phyloP scores from a whole-genome alignment of 2,797 vertebrate genomes.

The Spatula versicolor region DNA sequence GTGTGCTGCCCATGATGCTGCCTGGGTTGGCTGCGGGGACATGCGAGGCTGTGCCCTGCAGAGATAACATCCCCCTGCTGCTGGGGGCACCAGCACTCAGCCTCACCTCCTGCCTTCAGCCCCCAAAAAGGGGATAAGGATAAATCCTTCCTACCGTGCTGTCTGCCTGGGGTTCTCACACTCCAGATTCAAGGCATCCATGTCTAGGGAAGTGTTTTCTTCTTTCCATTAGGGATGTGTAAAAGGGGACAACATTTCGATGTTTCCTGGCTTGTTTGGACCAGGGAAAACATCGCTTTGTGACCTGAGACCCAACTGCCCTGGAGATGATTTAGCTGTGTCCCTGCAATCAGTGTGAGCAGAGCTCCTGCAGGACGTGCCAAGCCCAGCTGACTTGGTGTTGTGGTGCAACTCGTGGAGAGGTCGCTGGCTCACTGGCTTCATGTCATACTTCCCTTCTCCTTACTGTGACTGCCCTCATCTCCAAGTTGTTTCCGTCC shows the following conservation, averaged over 20 bases:
- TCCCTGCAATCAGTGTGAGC: neutral
- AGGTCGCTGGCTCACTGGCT: neutral
- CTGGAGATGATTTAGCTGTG: neutral
- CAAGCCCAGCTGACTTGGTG: neutral
- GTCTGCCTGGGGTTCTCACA: neutral
- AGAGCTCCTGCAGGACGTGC: neutral
- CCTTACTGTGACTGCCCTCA: neutral
- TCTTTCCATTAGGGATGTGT: neutral
- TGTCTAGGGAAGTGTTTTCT: neutral
- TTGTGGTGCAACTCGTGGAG: neutral
- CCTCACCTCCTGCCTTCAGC: neutral
- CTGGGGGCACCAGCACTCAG: neutral
- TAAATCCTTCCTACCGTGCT: rapidly evolving
- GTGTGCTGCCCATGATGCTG: neutral
- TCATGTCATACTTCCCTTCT: neutral
- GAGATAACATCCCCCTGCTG: neutral
- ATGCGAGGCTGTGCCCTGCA: rapidly evolving
- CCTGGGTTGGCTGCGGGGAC: neutral
- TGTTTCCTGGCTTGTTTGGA: neutral
- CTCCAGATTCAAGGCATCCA: neutral
- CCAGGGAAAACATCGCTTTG: neutral
- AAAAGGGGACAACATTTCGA: neutral
- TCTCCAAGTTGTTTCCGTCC: neutral
- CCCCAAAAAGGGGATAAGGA: neutral
- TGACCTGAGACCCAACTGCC: rapidly evolving